Evolutionary conservation across 2,797 vertebrate species (phyloP), one percentile per base, ranked within the genome.

Genomic region (Gallinago solitaria): DNA sequence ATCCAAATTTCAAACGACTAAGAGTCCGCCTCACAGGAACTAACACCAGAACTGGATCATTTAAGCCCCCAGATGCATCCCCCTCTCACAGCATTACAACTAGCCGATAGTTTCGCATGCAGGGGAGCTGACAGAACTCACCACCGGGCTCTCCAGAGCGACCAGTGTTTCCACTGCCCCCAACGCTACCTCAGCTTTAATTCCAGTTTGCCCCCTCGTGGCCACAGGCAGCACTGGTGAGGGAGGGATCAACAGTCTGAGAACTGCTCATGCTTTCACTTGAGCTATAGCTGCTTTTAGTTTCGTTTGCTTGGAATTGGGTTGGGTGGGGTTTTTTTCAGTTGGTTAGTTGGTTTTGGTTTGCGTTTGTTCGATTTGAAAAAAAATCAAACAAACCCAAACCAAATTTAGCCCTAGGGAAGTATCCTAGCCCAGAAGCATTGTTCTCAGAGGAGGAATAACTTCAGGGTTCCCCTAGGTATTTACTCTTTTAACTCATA

Each of bases 151-250:
- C 60, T 12, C 37, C 64, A 33, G 50, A 50, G 33, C 16, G 6
- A 33, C 2, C 41, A 7, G 5, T 0, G 30, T 7, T 13, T 20
- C 24, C 39, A 9, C 23, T 12, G 12, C 2, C 30, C 61, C 8
- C n/a, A 32, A 3, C 24, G 0, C 48, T 1, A 9, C 43, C 30
- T 6, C 4, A 21, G 5, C 53, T 6, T 2, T 6, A 4, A 1
- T 24, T 5, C 16, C 28, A 2, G 67, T 39, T 23, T 39, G 92
- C 87, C 83, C 84, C 41, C 93, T 71, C 28, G 70, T 73, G 89
- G 87, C 43, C 67, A 65, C 2, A 18, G 37, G 9, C 25, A 61
- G 73, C 19, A 48, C 25, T 45, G 39, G 2, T 5, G 21, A 12
- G n/a, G n/a, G n/a, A n/a, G n/a, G n/a, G n/a, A n/a, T n/a, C n/a